Percentiles rank a stretch among this genome's conserved stretches.
Conservation (phyloP, 2,113 vertebrate species). For the Lepidiolamprologus cunningtoni region DNA sequence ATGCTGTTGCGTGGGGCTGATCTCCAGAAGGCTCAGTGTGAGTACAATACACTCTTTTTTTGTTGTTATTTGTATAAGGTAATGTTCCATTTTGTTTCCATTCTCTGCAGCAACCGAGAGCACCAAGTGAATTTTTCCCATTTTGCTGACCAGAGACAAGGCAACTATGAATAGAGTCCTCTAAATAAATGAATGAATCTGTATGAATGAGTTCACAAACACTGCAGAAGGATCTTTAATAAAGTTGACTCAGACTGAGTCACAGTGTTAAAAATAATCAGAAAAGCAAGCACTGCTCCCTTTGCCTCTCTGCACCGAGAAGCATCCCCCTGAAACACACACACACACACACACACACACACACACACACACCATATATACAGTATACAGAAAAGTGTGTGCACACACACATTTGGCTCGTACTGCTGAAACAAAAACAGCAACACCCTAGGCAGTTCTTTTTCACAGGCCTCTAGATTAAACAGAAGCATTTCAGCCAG, state of each 20-base stretch:
- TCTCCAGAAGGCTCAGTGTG: not conserved
- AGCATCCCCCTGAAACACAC: not conserved
- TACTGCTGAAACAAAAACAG: not conserved
- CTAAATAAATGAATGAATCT: constrained; percentile 2
- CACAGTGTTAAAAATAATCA: constrained; percentile 52
- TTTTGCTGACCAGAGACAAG: not conserved
- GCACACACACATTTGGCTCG: not conserved
- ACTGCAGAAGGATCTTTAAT: constrained; percentile 24
- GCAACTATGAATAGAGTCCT: not conserved
- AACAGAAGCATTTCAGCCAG: not conserved
- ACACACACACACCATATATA: not conserved
- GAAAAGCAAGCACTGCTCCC: constrained; percentile 4
- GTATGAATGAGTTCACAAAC: constrained; percentile 36
- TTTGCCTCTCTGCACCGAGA: not conserved
- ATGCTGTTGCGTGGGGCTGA: not conserved
- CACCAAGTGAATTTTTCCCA: not conserved
- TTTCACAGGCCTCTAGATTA: not conserved
- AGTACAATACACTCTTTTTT: not conserved
- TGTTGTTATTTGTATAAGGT: not conserved
- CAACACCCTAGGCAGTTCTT: not conserved
- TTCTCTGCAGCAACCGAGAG: not conserved
- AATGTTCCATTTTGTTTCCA: not conserved
- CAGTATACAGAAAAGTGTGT: not conserved
- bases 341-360: not conserved
- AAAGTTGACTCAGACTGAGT: constrained; percentile 54